Evolutionary conservation across 2,888 invertebrate species (phyloP), one percentile per base, ranked within the genome.

Genomic region (Phengaris arion): DNA sequence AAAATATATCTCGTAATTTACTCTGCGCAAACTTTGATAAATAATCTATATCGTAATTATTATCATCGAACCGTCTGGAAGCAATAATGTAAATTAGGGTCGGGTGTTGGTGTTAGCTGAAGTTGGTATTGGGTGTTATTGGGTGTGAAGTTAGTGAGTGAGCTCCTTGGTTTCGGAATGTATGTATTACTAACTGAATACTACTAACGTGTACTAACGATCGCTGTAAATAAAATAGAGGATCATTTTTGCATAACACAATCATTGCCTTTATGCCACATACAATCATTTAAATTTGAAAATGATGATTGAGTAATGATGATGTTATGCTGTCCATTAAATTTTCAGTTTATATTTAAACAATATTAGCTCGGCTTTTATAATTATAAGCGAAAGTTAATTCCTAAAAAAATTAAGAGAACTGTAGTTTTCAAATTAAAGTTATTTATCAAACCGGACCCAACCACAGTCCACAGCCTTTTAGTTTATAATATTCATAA

Each of bases 51-150:
- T 8, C 5, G 5, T 59, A 6, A 15, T 59, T 22, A 59, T 22
- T 59, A 59, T 22, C 15, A 10, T 22, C 4, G 9, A 48, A 59
- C 5, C 22, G 22, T 59, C 59, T 59, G 22, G 15, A 59, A 59
- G 22, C 59, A 59, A 59, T 22, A 59, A 10, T 59, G 59, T 59
- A 59, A 59, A 22, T 59, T 59, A 15, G 22, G 3, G 5, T 57
- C 15, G 51, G 12, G 22, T 59, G 59, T 59, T 59, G 59, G 59
- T 59, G 59, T 59, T 59, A 59, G 59, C 59, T 22, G 59, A 59
- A 59, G 22, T 59, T 5, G 59, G 22, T 22, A 22, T 48, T 22
- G 59, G 59, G 59, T 22, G 22, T 59, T 22, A 5, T 59, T 22
- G 15, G 22, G 59, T 59, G 22, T 59, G 59, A 59, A 59, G 59